Evolutionary conservation across 2,888 invertebrate genomes (phyloP), one percentile per base, ranked within the genome.

Genomic region (Drosophila siamana): DNA sequence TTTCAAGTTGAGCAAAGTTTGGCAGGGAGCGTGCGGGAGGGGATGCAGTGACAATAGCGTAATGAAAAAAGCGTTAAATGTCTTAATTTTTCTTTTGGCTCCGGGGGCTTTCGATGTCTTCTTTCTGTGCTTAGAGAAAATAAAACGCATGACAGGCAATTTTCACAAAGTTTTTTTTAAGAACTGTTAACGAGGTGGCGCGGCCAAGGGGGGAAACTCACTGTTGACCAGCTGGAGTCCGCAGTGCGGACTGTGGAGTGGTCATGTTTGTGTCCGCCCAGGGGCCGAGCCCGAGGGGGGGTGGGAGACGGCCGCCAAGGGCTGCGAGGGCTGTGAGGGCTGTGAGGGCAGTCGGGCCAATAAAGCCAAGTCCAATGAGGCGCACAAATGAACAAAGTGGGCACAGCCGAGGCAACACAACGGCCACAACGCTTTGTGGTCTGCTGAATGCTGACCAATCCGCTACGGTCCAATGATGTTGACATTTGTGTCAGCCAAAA

Each of bases 51-150:
- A 74, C 74, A 74, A 78, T 78, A 52, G 55, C 41, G 72, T 82
- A 75, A 82, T 88, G 83, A 86, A 88, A 83, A 79, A 83, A 76
- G 80, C 83, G 86, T 88, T 83, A 86, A 83, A 76, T 88, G 84
- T 83, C 86, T 86, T 79, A 83, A 88, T 88, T 86, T 82, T 86
- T 71, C 76, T 74, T 69, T 48, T 61, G 56, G 66, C 65, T 54
- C 19, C 19, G 40, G 5, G 47, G 69, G 33, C 41, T 48, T 41
- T 33, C 30, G 38, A 40, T 13, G 40, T 57, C 50, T 50, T 57
- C 50, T 50, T 61, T 65, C 56, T 62, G 54, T 61, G 77, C 66
- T 69, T 60, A 64, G 71, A 69, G 79, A 73, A 85, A 75, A 69
- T 71, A 71, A 74, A 88, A 71, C 84, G 67, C 86, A 80, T 88